These are phyloP conservation scores for Drosophila pachea DNA, from an alignment of 1,140 invertebrate species.

Conservation along the genomic window DNA sequence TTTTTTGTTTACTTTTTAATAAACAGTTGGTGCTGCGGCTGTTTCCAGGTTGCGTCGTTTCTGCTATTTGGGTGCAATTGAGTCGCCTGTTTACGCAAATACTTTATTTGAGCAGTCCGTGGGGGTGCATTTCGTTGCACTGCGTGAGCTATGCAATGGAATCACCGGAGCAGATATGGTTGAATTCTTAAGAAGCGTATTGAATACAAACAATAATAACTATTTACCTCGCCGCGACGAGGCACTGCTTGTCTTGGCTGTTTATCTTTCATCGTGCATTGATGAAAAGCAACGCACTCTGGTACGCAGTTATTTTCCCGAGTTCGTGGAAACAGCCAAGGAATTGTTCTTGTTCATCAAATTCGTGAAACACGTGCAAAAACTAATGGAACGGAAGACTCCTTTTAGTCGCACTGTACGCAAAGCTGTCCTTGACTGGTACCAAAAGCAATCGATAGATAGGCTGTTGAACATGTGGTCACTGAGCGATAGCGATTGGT, in stretches of 20 bases:
- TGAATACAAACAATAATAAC: conserved; percentile 22
- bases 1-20: conserved; percentile 4
- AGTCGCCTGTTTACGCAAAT: conserved; percentile 55
- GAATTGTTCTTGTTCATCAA: conserved; percentile 64
- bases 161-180: conserved; percentile 31
- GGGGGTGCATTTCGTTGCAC: conserved; percentile 12
- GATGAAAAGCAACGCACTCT: conserved; percentile 46
- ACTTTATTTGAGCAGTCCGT: conserved; percentile 29
- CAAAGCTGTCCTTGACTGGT: conserved; percentile 67
- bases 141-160: conserved; percentile 28
- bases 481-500: conserved; percentile 16
- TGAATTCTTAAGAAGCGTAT: conserved; percentile 32
- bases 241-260: conserved; percentile 60
- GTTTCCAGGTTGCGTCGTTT: conserved; percentile 57
- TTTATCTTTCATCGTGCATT: conserved; percentile 42
- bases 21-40: conserved; percentile 12
- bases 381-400: conserved; percentile 31
- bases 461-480: conserved; percentile 57
- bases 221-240: conserved; percentile 59
- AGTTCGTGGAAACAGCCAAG: conserved; percentile 42
- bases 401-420: conserved; percentile 58
- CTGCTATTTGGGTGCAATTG: conserved; percentile 60
- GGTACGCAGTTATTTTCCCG: conserved; percentile 43
- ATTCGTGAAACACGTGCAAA: conserved; percentile 53
- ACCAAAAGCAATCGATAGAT: conserved; percentile 47